Conservation (phyloP, 2,888 invertebrate genomes). For the Congeria kusceri region DNA sequence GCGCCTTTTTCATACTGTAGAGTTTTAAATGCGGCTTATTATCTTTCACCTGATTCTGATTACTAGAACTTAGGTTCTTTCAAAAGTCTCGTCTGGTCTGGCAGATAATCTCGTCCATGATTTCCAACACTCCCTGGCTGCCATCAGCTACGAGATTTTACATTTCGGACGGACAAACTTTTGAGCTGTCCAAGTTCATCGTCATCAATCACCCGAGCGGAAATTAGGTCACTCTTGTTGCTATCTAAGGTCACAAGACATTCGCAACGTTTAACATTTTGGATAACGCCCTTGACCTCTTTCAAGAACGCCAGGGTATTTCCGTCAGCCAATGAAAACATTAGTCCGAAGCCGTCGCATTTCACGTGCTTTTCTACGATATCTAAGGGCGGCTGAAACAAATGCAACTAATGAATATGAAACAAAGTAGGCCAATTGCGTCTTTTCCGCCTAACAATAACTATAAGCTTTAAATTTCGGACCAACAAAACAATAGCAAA, state of each 20-base stretch:
- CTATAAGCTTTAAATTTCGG: no score
- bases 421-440: no score
- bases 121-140: constrained; percentile 75
- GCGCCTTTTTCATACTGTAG: constrained; percentile 81
- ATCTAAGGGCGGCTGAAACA: constrained; percentile 69
- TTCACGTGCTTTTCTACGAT: constrained; percentile 87
- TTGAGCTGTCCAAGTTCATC: constrained; percentile 73
- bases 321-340: constrained; percentile 96
- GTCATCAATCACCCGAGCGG: constrained; percentile 74
- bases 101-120: constrained; percentile 79
- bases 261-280: constrained; percentile 68
- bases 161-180: constrained; percentile 79
- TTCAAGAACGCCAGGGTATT: constrained; percentile 93
- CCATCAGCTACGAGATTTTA: constrained; percentile 82
- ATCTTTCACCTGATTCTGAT: constrained; percentile 60
- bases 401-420: not conserved
- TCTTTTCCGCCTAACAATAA: no score
- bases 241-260: constrained; percentile 78
- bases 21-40: constrained; percentile 74
- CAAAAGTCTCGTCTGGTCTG: constrained; percentile 79
- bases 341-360: constrained; percentile 94
- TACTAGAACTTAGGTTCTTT: constrained; percentile 65
- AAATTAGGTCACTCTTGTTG: constrained; percentile 80
- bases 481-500: no score
- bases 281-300: constrained; percentile 86